These are phyloP conservation scores for Campopleginae sp. DNA, from an alignment of 2,888 invertebrate species.

Conservation along the genomic window DNA sequence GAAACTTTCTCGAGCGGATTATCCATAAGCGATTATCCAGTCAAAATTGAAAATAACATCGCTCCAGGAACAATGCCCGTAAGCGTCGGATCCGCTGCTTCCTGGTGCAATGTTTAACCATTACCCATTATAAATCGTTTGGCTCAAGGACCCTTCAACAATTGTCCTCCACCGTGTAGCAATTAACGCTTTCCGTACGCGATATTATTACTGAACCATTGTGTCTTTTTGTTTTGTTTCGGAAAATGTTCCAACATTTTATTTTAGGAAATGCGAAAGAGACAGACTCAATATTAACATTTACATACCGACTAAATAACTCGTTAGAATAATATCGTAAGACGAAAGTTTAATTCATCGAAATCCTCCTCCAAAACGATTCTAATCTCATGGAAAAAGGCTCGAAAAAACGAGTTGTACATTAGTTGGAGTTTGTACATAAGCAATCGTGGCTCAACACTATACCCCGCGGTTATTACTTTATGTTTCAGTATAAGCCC, in stretches of 20 bases:
- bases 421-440: background rate
- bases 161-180: constrained; percentile 35
- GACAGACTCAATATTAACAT: background rate
- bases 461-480: constrained; percentile 8
- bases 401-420: background rate
- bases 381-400: background rate
- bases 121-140: background rate
- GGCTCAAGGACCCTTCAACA: constrained; percentile 19
- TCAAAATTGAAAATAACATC: constrained; percentile 34
- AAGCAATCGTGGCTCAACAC: constrained; percentile 16
- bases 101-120: constrained; percentile 26
- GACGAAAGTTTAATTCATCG: background rate
- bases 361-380: background rate
- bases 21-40: constrained; percentile 43
- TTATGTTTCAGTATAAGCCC: constrained; percentile 17
- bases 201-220: constrained; percentile 18
- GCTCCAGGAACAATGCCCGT: constrained; percentile 32
- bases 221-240: background rate
- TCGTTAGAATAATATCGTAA: background rate
- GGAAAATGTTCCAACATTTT: background rate
- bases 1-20: constrained; percentile 45
- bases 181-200: constrained; percentile 22
- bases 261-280: background rate
- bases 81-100: constrained; percentile 43
- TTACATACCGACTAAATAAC: background rate